Percentiles rank a stretch among this genome's conserved stretches.
These are phyloP conservation scores for Apoderus coryli DNA, from an alignment of 2,888 invertebrate species.

Conservation along the genomic window DNA sequence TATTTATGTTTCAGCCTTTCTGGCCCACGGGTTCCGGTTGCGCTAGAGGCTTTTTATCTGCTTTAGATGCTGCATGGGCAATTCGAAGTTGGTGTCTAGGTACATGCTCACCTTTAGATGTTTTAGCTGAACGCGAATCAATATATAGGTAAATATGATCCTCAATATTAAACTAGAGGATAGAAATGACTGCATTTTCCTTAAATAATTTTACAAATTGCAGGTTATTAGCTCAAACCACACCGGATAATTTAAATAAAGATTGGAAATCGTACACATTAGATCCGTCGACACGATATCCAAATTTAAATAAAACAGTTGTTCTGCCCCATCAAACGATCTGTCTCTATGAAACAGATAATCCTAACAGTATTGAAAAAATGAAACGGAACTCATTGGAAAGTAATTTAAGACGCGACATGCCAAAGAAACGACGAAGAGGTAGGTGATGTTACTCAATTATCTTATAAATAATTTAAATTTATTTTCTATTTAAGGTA, in stretches of 20 bases:
- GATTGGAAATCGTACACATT: slow-evolving; percentile 77
- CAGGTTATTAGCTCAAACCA: slow-evolving; percentile 71
- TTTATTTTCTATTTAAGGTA: slow-evolving; percentile 16
- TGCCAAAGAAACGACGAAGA: slow-evolving; percentile 51
- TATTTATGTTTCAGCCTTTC: slow-evolving; percentile 52
- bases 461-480: slow-evolving; percentile 1
- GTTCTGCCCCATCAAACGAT: slow-evolving; percentile 66
- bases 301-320: slow-evolving; percentile 61
- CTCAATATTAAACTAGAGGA: too few relatives aligned
- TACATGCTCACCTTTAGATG: slow-evolving; percentile 57
- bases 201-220: too few relatives aligned
- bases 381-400: slow-evolving; percentile 29
- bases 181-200: too few relatives aligned
- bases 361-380: slow-evolving; percentile 43
- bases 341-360: slow-evolving; percentile 57
- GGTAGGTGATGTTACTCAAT: slow-evolving; percentile 30
- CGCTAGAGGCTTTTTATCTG: slow-evolving; percentile 90
- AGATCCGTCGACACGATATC: slow-evolving; percentile 76
- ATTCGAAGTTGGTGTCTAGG: slow-evolving; percentile 67
- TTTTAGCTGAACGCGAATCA: slow-evolving; percentile 88
- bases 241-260: slow-evolving; percentile 87
- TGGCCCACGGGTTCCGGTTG: slow-evolving; percentile 99
- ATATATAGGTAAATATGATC: slow-evolving; percentile 38
- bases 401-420: slow-evolving; percentile 29
- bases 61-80: slow-evolving; percentile 93